Evolutionary conservation across 1,140 invertebrate genomes (phyloP).

Genomic region (Drosophila serrata): DNA sequence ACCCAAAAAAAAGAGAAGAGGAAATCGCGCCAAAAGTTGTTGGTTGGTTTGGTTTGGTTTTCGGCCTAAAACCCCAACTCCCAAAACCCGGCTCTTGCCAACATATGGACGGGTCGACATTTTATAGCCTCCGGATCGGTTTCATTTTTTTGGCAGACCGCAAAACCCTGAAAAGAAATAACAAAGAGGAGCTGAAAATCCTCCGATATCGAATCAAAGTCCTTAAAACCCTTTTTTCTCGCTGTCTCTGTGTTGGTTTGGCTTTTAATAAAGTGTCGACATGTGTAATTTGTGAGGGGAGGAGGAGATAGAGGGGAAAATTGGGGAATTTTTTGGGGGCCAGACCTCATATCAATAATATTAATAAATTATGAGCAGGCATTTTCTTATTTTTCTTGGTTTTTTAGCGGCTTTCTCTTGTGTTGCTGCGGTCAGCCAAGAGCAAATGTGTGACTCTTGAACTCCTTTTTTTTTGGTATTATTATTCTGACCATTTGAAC

Average conservation of each 20-base stretch:
- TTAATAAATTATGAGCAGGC: constrained; percentile 71
- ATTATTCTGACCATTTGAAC: constrained; percentile 45
- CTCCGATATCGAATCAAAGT: constrained; percentile 66
- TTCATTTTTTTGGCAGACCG: constrained; percentile 62
- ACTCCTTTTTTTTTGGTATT: constrained; percentile 45
- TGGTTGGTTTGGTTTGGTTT: constrained; percentile 9
- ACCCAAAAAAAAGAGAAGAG: constrained; percentile 52
- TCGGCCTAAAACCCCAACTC: constrained; percentile 25
- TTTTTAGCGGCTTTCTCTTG: constrained; percentile 25
- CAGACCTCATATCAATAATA: constrained; percentile 65
- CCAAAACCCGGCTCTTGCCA: constrained; percentile 2
- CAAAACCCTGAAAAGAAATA: constrained; percentile 47
- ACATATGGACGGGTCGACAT: constrained; percentile 76
- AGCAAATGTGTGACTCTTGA: constrained; percentile 41
- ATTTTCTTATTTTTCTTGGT: constrained; percentile 19
- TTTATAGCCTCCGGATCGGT: constrained; percentile 76
- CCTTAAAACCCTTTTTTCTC: constrained; percentile 49
- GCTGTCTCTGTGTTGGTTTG: neutral
- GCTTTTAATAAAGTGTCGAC: constrained; percentile 82
- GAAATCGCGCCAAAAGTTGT: constrained; percentile 66
- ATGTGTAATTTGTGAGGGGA: constrained; percentile 78
- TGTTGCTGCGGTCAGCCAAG: constrained; percentile 11
- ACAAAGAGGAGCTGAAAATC: constrained; percentile 34
- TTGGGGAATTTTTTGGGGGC: constrained; percentile 12
- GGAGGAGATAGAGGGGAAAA: constrained; percentile 16